Evolutionary conservation across 1,140 invertebrate species (phyloP).

Genomic region (Andricus grossulariae): DNA sequence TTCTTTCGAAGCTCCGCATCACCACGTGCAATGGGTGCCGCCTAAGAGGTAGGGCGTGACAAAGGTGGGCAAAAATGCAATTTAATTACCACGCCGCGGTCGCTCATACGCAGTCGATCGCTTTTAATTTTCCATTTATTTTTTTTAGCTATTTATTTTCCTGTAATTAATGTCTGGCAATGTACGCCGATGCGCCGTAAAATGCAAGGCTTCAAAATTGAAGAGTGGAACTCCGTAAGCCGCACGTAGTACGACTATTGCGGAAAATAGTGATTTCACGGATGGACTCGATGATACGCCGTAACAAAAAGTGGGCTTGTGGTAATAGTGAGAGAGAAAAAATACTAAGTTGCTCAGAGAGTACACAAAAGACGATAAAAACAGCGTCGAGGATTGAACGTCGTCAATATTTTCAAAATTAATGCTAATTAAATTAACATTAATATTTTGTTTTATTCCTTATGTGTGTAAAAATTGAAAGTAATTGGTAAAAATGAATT

Average conservation of each 20-base stretch:
- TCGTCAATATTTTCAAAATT: no score
- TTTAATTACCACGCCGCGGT: no score
- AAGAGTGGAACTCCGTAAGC: slow-evolving; percentile 42
- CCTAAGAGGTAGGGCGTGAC: no score
- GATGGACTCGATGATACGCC: slow-evolving; percentile 34
- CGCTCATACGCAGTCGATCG: neutral
- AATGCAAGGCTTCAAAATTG: slow-evolving; percentile 18
- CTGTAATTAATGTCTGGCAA: neutral
- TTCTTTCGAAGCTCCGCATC: no score
- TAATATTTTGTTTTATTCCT: no score
- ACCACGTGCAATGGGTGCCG: no score
- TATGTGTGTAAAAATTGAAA: neutral
- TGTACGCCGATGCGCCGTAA: slow-evolving; percentile 12
- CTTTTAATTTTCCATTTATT: neutral
- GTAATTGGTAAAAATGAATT: neutral
- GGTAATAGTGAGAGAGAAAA: slow-evolving; percentile 41
- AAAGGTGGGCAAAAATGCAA: no score
- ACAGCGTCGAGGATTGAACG: neutral
- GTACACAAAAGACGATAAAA: slow-evolving; percentile 32
- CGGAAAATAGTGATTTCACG: slow-evolving; percentile 56
- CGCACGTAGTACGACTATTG: slow-evolving; percentile 48
- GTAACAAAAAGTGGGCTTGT: slow-evolving; percentile 46
- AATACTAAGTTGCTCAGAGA: slow-evolving; percentile 34
- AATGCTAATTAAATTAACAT: no score
- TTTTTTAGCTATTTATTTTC: neutral